Conservation (phyloP, 2,888 invertebrate species). For the Melanophora roralis region DNA sequence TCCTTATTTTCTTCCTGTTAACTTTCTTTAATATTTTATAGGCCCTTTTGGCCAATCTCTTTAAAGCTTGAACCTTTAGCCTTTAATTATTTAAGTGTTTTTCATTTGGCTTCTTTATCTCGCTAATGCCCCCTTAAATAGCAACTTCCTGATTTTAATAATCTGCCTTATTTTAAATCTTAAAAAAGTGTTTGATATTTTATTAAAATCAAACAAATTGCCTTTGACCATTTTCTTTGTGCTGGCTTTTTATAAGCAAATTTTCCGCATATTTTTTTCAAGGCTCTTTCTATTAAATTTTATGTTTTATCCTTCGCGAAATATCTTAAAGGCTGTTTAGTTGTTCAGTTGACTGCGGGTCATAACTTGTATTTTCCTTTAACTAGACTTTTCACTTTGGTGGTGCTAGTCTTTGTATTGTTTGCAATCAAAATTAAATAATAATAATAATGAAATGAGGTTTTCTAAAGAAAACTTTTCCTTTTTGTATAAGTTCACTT, state of each 20-base stretch:
- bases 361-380: neutral
- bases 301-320: neutral
- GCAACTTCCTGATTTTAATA: neutral
- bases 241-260: neutral
- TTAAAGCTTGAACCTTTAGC: too few species aligned
- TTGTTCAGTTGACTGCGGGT: conserved; percentile 39
- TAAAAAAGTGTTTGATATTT: neutral
- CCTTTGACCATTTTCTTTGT: conserved; percentile 33
- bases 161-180: neutral
- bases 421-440: neutral
- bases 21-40: too few species aligned
- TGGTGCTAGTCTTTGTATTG: neutral
- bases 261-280: neutral
- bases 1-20: too few species aligned
- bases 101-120: neutral
- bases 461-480: too few species aligned
- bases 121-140: neutral
- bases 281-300: neutral
- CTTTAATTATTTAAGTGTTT: neutral
- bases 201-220: conserved; percentile 1
- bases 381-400: neutral
- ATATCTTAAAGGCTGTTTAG: conserved; percentile 33
- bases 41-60: too few species aligned
- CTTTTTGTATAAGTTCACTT: too few species aligned
- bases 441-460: too few species aligned